These are phyloP conservation scores for Drosophila anomalata DNA, from an alignment of 2,888 invertebrate genomes.

Conservation along the genomic window DNA sequence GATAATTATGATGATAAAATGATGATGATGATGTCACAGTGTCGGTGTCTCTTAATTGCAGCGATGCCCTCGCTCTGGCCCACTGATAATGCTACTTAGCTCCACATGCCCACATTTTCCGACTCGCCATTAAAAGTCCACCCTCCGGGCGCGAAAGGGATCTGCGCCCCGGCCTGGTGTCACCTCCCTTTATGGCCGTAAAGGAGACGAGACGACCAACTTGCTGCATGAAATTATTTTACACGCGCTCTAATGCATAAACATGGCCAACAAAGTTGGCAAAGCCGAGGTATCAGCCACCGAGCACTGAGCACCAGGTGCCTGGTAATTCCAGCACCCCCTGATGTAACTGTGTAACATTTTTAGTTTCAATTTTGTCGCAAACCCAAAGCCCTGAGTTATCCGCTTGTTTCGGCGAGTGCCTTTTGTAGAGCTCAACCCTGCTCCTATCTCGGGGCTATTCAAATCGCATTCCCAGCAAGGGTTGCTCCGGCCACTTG, in stretches of 20 bases:
- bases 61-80: conserved; percentile 36
- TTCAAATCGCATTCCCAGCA: conserved; percentile 56
- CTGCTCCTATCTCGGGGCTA: conserved; percentile 26
- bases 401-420: background rate
- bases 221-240: conserved; percentile 61
- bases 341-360: background rate
- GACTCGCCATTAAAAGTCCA: conserved; percentile 59
- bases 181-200: conserved; percentile 68
- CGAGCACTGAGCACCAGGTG: conserved; percentile 29
- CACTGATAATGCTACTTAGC: conserved; percentile 71
- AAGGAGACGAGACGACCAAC: conserved; percentile 62
- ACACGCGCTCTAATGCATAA: conserved; percentile 73
- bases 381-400: background rate
- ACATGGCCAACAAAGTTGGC: conserved; percentile 68
- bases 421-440: conserved; percentile 2
- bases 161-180: background rate
- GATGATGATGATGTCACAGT: conserved; percentile 54
- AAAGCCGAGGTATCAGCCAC: background rate
- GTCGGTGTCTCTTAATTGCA: conserved; percentile 62
- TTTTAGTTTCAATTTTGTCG: background rate
- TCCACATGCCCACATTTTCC: conserved; percentile 74
- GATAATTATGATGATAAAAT: conserved; percentile 78
- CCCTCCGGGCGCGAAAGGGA: conserved; percentile 1
- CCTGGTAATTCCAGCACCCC: conserved; percentile 6
- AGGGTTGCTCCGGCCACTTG: conserved; percentile 58